These are phyloP conservation scores for Scylla paramamosain DNA, from an alignment of 1,140 invertebrate genomes.

Conservation along the genomic window DNA sequence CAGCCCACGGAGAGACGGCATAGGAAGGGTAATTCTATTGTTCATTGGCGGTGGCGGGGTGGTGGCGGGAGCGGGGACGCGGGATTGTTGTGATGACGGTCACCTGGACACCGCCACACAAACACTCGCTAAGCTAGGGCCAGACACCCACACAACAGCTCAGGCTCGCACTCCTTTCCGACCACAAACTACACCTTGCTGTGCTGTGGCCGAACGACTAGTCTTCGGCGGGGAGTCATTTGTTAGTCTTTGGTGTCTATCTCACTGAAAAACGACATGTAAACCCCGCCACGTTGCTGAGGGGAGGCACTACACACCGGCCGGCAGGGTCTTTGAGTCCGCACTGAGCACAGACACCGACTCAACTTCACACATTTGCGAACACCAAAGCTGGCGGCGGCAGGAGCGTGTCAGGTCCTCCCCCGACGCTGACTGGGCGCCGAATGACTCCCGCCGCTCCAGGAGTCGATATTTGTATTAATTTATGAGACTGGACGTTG, in stretches of 20 bases:
- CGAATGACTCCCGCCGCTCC: constrained; percentile 57
- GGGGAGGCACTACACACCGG: background rate
- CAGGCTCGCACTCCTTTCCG: background rate
- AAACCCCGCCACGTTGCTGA: background rate
- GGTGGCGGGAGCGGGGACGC: background rate
- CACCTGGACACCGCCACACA: background rate
- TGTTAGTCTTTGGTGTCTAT: background rate
- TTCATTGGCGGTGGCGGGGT: background rate
- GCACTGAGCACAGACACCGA: background rate
- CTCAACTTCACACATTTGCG: constrained; percentile 2
- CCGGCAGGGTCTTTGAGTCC: background rate
- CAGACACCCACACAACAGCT: background rate
- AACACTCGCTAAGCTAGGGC: background rate
- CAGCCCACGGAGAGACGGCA: background rate
- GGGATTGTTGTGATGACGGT: background rate
- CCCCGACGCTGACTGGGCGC: constrained; percentile 46
- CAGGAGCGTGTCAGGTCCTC: background rate
- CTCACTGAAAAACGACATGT: constrained; percentile 13
- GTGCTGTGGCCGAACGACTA: background rate
- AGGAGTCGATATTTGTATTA: constrained; percentile 69
- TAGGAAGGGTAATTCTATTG: background rate
- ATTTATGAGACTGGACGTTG: constrained; percentile 68
- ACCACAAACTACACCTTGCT: background rate
- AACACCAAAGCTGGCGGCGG: background rate
- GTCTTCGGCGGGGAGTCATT: background rate